Percentiles rank a stretch among this genome's conserved stretches.
phyloP scores from a whole-genome alignment of 2,888 invertebrate genomes.

The Leptopilina syphax region DNA sequence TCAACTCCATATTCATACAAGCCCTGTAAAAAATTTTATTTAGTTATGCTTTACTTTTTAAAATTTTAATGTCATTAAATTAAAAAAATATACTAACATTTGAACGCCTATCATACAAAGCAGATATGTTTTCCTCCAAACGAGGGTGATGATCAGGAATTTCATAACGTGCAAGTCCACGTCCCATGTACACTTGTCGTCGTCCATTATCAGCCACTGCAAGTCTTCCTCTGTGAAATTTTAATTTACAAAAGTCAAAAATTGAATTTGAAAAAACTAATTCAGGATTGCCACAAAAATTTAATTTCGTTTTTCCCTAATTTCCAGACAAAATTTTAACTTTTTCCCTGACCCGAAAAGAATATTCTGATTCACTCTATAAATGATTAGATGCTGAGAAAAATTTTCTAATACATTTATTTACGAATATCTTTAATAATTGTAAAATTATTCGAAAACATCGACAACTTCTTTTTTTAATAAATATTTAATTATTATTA shows the following conservation, averaged over 20 bases:
- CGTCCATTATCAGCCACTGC: conserved; percentile 65
- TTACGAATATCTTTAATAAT: too few species aligned
- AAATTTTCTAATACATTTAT: too few species aligned
- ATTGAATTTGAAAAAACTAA: too few species aligned
- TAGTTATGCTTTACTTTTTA: neutral
- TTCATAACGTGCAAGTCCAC: conserved; percentile 68
- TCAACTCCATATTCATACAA: conserved; percentile 65
- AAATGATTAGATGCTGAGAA: too few species aligned
- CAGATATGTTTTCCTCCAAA: conserved; percentile 54
- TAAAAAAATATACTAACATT: conserved; percentile 47
- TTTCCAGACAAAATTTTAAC: too few species aligned
- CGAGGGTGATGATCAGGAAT: conserved; percentile 62
- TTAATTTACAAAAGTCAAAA: neutral
- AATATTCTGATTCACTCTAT: too few species aligned
- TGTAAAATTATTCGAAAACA: too few species aligned
- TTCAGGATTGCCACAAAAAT: too few species aligned
- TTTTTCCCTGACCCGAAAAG: too few species aligned
- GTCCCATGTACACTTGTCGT: conserved; percentile 69
- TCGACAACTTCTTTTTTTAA: too few species aligned
- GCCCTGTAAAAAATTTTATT: conserved; percentile 53
- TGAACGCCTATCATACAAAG: conserved; percentile 63
- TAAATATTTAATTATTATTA: too few species aligned
- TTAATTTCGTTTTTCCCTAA: too few species aligned
- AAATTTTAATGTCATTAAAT: conserved; percentile 14
- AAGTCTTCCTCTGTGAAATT: conserved; percentile 61